Percentiles rank a stretch among this genome's conserved stretches.
Conservation (phyloP, 2,888 invertebrate genomes). For the Acrocyrtus sp. region DNA sequence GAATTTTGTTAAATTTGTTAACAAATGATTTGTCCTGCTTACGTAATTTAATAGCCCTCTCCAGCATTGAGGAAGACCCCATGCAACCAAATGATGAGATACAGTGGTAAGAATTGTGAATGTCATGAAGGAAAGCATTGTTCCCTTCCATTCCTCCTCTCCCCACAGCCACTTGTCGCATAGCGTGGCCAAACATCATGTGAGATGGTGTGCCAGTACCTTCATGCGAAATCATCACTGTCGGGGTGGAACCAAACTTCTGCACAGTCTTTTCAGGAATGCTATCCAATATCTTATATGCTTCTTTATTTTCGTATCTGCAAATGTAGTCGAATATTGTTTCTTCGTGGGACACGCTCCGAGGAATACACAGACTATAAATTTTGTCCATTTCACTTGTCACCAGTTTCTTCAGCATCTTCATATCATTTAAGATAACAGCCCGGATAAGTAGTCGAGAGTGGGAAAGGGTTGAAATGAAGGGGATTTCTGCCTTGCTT, state of each 20-base stretch:
- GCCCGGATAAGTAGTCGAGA: slow-evolving; percentile 68
- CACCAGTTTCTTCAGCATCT: slow-evolving; percentile 66
- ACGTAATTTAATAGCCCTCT: too few relatives aligned
- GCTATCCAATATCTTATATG: slow-evolving; percentile 43
- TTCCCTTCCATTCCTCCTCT: slow-evolving; percentile 69
- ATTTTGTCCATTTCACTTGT: slow-evolving; percentile 64
- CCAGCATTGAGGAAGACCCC: too few relatives aligned
- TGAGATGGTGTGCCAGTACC: slow-evolving; percentile 63
- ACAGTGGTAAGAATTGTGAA: slow-evolving; percentile 64
- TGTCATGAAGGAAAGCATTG: slow-evolving; percentile 67
- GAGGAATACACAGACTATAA: slow-evolving; percentile 63
- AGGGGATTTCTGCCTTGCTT: slow-evolving; percentile 64
- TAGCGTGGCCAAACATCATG: slow-evolving; percentile 65
- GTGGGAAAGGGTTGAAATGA: slow-evolving; percentile 67
- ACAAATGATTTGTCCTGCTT: too few relatives aligned
- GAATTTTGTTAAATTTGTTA: too few relatives aligned
- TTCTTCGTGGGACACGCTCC: slow-evolving; percentile 24
- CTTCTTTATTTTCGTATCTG: slow-evolving; percentile 49
- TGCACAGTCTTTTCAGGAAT: slow-evolving; percentile 11
- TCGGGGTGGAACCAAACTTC: slow-evolving; percentile 44
- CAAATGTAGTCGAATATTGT: slow-evolving; percentile 48
- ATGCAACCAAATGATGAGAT: too few relatives aligned
- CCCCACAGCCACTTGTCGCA: slow-evolving; percentile 66
- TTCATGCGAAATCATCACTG: slow-evolving; percentile 44
- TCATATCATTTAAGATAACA: slow-evolving; percentile 66